Base-by-base conservation (phyloP, 1,140 invertebrate species). In the Drosophila chauvacae region DNA sequence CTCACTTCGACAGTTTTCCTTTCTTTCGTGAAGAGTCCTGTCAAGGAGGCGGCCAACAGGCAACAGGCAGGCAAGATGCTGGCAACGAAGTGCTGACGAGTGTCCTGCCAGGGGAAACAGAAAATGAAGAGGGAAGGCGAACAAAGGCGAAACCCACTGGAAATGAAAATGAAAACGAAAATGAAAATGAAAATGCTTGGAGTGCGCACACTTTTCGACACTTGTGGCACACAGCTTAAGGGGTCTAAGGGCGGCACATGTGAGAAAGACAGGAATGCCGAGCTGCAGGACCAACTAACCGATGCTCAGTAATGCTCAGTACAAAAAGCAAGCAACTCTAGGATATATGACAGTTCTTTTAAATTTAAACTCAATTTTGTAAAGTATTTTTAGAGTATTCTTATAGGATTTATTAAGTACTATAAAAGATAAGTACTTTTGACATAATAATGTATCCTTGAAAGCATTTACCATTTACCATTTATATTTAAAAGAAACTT, bases 151-250 rank as follows among this genome's bases (percentile, higher is more conserved):
- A 23, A 18, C 56, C 37, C 56, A 37, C 16, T 61, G 42, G 33
- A 77, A 58, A 57, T 64, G 45, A 48, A 48, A 48, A 48, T 9
- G 53, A 39, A 59, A 60, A 41, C 3, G 53, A 39, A 59, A 59
- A 41, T 64, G 53, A 39, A 59, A 59, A 41, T 64, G 42, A 45
- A 78, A 59, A 61, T 64, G 53, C 63, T 80, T 76, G 62, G n/a
- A 76, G 76, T 65, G 65, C 48, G 71, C 64, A 63, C 76, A 70
- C 81, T 84, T 85, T 84, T 83, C 61, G 77, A 77, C 81, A 84
- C 81, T 84, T 83, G 53, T 68, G 76, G 64, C 64, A 51, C 76
- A 75, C 35, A 58, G 50, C 64, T 65, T 47, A 69, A 58, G 51
- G 50, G 44, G 26, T 45, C 50, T 37, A 30, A 28, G n/a, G 35